Conservation (phyloP, 1,140 invertebrate species). For the Heliconius melpomene region DNA sequence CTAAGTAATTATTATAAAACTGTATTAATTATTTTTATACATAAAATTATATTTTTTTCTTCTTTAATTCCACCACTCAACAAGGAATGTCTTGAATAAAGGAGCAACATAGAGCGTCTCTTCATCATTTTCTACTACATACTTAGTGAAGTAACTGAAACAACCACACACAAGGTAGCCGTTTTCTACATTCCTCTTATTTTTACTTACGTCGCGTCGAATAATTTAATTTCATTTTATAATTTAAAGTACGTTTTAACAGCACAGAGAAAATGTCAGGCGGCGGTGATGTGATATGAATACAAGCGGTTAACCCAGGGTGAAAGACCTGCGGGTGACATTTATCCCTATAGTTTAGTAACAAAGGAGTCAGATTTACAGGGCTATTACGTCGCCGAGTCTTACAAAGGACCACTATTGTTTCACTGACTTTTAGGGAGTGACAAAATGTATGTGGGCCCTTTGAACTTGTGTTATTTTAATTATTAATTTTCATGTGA, state of each 20-base stretch:
- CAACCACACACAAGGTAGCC: not conserved
- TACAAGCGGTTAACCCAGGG: constrained; percentile 24
- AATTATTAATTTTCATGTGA: constrained; percentile 17
- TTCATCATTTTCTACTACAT: too few species aligned
- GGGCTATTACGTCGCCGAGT: constrained; percentile 45
- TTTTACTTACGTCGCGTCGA: not conserved
- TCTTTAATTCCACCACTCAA: not conserved
- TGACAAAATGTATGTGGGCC: constrained; percentile 47
- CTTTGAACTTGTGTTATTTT: constrained; percentile 41
- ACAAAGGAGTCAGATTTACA: constrained; percentile 58
- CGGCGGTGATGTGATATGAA: constrained; percentile 16
- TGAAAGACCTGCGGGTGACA: constrained; percentile 52
- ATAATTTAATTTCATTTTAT: not conserved
- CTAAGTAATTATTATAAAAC: not conserved
- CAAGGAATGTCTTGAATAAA: too few species aligned
- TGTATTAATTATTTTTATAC: not conserved
- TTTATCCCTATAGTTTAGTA: constrained; percentile 62
- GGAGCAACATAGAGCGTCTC: too few species aligned
- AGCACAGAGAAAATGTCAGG: constrained; percentile 10
- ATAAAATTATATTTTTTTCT: not conserved
- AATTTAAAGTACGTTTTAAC: constrained; percentile 7
- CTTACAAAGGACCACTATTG: constrained; percentile 58
- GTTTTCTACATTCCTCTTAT: not conserved
- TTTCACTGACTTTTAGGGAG: constrained; percentile 47
- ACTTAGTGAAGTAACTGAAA: not conserved